Evolutionary conservation across 2,797 vertebrate genomes (phyloP), one percentile per base, ranked within the genome.

Genomic region (Chloroceryle inda): DNA sequence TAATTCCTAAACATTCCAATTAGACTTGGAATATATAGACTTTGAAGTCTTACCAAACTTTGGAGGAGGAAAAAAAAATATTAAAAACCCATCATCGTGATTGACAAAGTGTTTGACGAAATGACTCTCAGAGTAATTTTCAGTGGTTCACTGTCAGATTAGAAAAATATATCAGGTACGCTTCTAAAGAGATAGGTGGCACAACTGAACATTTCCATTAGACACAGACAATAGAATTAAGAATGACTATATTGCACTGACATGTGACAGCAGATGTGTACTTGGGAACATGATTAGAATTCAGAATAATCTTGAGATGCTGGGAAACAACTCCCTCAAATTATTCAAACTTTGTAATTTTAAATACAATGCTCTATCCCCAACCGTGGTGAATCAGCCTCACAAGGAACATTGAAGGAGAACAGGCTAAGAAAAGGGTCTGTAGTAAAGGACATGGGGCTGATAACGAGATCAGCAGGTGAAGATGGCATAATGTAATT

Each of bases 101-200:
- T 35, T 73, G 78, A 92, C 89, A 77, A 80, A 85, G 61, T 74
- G 42, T 79, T 92, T 87, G 79, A 89, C 72, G 82, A 94, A 95
- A 85, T 44, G 91, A 22, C 79, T 89, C 63, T 92, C 33, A 26
- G 55, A 91, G 74, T 66, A 71, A 74, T 92, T 94, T 94, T 83
- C 56, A 45, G 20, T 52, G 40, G 49, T 79, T 94, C 47, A 6
- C 61, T 88, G 56, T 92, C 68, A 85, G 38, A 76, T 79, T 72
- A 91, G 59, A 71, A 88, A 80, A 83, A 85, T 71, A 4, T 49
- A 49, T 79, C 49, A 69, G 68, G 61, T 79, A 49, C 1, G 1
- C 12, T 67, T 92, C 40, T 40, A 85, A 69, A 67, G 78, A 95
- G 63, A 58, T 31, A 59, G 33, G 63, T 83, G 81, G 22, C 37